A percentile compares a stretch with the other conserved stretches of the same genome.
Conservation (phyloP, 2,113 vertebrate species). For the Piaya cayana region DNA sequence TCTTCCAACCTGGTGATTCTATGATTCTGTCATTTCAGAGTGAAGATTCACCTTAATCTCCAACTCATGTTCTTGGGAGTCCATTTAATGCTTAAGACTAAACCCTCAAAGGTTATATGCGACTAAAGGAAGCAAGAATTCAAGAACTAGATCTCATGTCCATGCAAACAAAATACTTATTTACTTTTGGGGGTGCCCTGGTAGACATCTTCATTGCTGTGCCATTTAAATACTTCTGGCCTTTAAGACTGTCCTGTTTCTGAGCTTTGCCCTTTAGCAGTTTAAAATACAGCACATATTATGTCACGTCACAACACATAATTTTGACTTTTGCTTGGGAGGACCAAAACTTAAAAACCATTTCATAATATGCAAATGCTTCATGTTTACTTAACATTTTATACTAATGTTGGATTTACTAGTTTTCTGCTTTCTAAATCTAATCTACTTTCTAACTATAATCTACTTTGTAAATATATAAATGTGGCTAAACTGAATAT, state of each 20-base stretch:
- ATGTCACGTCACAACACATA: background rate
- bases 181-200: rapidly evolving
- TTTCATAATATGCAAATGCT: background rate
- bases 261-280: background rate
- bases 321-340: background rate
- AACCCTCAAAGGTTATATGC: background rate
- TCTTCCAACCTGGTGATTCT: no score
- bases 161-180: background rate
- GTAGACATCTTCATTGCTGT: background rate
- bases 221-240: background rate
- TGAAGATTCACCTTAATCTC: background rate
- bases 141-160: background rate
- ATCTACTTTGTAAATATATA: background rate
- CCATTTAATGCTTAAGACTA: background rate
- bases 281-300: background rate
- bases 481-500: background rate
- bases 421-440: background rate
- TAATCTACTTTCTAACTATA: background rate
- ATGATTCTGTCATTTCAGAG: background rate
- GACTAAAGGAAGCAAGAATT: background rate
- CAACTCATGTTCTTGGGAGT: background rate
- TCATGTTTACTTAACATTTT: background rate
- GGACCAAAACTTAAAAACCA: background rate
- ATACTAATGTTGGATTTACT: background rate
- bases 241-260: background rate